Evolutionary conservation across 2,888 invertebrate genomes (phyloP), one percentile per base, ranked within the genome.

Genomic region (Ophion slaviceki): DNA sequence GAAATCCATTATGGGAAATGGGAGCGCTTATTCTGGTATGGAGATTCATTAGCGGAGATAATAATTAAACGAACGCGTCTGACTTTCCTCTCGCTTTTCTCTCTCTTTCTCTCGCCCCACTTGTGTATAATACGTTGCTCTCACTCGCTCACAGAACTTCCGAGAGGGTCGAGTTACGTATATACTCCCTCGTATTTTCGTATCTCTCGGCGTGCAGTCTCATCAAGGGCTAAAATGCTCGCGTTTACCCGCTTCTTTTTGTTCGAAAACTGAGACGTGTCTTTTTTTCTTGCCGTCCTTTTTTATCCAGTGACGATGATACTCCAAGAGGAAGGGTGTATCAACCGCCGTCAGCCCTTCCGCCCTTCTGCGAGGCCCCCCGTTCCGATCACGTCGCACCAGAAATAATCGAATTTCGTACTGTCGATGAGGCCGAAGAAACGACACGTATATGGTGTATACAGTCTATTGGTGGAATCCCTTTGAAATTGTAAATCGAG

Each of bases 31-130:
- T 47, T 67, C 67, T 67, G 80, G n/a, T 28, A 67, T n/a, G 67
- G 85, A 91, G 91, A 91, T 91, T 91, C 91, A 91, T 91, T 91
- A 91, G 90, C 88, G 87, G 86, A 75, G 91, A 91, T 91, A 91
- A 90, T 91, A 91, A 91, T 89, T 88, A 91, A 91, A 91, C 87
- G 91, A 91, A 91, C 91, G 72, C 64, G 91, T 89, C 91, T 88
- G 89, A 64, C 72, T 80, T 53, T 70, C 24, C 67, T 87, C 87
- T 80, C 68, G 80, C 32, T 72, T 77, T 66, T 88, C 87, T 47
- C 62, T 76, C 86, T 80, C 57, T 85, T n/a, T 64, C 66, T 57
- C 61, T 68, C 57, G 40, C 47, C 5, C 40, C 14, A 66, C 75
- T 80, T 72, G 32, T 28, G n/a, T 74, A 28, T 47, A 64, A 47